A percentile compares a stretch with the other conserved stretches of the same genome.
Evolutionary conservation across 1,140 invertebrate genomes (phyloP).

Genomic region (Magallana gigas): DNA sequence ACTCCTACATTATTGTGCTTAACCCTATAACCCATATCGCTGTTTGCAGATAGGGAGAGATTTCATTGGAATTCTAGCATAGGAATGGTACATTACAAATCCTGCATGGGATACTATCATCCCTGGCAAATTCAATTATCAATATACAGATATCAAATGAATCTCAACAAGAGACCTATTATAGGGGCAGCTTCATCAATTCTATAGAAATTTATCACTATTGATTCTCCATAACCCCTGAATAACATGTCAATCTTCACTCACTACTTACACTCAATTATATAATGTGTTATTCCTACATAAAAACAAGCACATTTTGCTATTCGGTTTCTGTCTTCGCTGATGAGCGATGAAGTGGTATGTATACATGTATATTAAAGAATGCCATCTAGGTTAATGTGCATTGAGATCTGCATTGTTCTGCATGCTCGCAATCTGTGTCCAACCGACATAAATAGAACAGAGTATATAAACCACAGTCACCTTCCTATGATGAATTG

Average conservation of each 20-base stretch:
- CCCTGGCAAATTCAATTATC: slow-evolving; percentile 35
- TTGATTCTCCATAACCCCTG: slow-evolving; percentile 22
- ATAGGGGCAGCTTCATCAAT: slow-evolving; percentile 26
- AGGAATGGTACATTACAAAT: slow-evolving; percentile 29
- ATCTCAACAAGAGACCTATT: slow-evolving; percentile 27
- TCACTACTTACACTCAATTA: slow-evolving; percentile 4
- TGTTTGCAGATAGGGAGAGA: slow-evolving; percentile 1
- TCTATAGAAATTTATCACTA: slow-evolving; percentile 37
- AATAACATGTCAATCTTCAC: slow-evolving; percentile 18
- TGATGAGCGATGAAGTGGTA: no score
- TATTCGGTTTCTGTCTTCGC: no score
- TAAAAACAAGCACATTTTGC: no score
- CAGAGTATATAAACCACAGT: background rate
- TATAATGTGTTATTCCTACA: slow-evolving; percentile 22
- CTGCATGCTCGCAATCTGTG: no score
- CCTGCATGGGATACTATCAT: slow-evolving; percentile 14
- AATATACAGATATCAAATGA: slow-evolving; percentile 36
- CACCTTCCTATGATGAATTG: slow-evolving; percentile 4
- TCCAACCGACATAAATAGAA: background rate
- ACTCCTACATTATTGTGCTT: background rate
- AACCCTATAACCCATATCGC: background rate
- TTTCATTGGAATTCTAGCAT: slow-evolving; percentile 9
- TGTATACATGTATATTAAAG: no score
- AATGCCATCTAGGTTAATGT: no score
- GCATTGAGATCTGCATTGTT: no score